Conservation (phyloP, 2,797 vertebrate genomes). For the Parauchenoglanis ngamensis region DNA sequence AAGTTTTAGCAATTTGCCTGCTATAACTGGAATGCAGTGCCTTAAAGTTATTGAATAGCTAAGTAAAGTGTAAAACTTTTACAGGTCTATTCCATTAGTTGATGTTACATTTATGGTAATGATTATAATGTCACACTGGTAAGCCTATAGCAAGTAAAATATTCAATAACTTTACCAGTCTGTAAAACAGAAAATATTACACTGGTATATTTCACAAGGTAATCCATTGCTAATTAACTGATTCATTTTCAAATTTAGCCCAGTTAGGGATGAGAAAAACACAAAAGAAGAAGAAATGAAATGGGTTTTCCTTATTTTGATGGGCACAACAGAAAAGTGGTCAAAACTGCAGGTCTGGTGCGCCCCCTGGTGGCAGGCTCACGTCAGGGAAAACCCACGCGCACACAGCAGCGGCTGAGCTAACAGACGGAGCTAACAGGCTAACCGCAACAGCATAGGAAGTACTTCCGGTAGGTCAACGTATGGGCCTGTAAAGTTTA, state of each 20-base stretch:
- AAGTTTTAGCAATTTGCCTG: not conserved
- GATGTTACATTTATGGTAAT: not conserved
- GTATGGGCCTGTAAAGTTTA: slow-evolving; percentile 28
- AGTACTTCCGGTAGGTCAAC: slow-evolving; percentile 47
- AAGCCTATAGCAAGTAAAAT: not conserved
- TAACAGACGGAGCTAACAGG: slow-evolving; percentile 23
- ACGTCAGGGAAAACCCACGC: not conserved
- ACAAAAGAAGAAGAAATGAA: no score
- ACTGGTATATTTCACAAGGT: not conserved
- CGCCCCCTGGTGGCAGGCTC: slow-evolving; percentile 9
- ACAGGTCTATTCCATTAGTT: not conserved
- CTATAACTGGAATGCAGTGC: not conserved
- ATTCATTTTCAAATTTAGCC: not conserved
- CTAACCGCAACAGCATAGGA: slow-evolving; percentile 34
- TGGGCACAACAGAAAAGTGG: not conserved
- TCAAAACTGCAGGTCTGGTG: no score
- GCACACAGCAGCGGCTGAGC: not conserved
- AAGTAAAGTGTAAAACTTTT: not conserved
- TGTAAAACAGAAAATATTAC: not conserved
- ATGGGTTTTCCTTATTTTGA: not conserved
- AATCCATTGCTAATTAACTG: not conserved
- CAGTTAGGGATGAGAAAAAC: not conserved
- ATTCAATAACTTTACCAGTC: not conserved
- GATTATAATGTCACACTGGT: not conserved
- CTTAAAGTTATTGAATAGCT: not conserved